Evolutionary conservation across 2,888 invertebrate genomes (phyloP), one percentile per base, ranked within the genome.

Genomic region (Glaucopsyche alexis): DNA sequence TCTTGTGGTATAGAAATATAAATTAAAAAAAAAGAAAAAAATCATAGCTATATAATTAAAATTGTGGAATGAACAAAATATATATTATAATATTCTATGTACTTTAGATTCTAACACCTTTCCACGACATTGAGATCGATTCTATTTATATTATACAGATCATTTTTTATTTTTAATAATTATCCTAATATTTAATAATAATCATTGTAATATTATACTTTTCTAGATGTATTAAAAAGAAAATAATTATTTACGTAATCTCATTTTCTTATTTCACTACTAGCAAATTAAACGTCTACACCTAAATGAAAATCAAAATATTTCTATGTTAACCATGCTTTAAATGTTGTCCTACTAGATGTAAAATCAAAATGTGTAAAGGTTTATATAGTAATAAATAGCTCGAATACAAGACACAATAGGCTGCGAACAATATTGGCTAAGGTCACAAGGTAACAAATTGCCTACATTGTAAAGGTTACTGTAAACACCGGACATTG

Each of bases 291-390:
- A 5, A 38, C 16, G n/a, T 16, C 0, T 69, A 49, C 69, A 69
- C 16, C 6, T 64, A 38, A 64, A n/a, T n/a, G n/a, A 13, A 4
- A 64, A 64, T 64, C 6, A 2, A 7, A 47, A 69, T 13, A 49
- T 67, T 69, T 13, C 14, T 69, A 60, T 40, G 65, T 72, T 67
- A 29, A 66, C 40, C 71, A 74, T 73, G 77, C 76, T 77, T 77
- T 77, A 76, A 77, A 77, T 77, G 77, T 77, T 70, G 74, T 77
- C 71, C 60, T 71, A 71, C 71, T 50, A 67, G 72, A 66, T 19
- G 67, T 72, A 40, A 52, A 72, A 66, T n/a, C 47, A 66, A 47
- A 49, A 38, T 19, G 14, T 13, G 42, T 69, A 69, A 45, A 45
- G 49, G 49, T 69, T 69, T 19, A 67, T 45, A 13, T 49, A 69